phyloP scores from a whole-genome alignment of 2,888 invertebrate genomes.

The Hemicrepidius hirtus region DNA sequence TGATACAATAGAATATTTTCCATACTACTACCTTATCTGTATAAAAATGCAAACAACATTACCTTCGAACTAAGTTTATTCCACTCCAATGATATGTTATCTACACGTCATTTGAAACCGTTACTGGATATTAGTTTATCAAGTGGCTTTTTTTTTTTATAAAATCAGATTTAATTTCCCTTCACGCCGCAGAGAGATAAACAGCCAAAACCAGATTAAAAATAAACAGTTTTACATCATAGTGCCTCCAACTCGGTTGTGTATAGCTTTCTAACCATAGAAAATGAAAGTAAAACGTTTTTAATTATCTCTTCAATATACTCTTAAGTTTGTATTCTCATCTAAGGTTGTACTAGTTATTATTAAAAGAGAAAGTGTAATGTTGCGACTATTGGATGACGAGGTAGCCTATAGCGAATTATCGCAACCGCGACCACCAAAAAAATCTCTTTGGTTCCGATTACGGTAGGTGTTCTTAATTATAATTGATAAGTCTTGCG shows the following conservation, averaged over 20 bases:
- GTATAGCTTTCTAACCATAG: slow-evolving; percentile 13
- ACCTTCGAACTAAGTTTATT: too few relatives aligned
- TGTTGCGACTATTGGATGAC: slow-evolving; percentile 51
- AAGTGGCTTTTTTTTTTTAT: not conserved
- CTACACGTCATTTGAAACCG: not conserved
- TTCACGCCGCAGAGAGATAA: slow-evolving; percentile 20
- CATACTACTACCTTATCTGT: too few relatives aligned
- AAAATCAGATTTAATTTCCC: slow-evolving; percentile 12
- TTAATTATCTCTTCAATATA: too few relatives aligned
- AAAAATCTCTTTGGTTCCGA: slow-evolving; percentile 32
- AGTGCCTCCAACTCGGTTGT: slow-evolving; percentile 12
- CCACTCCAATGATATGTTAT: not conserved
- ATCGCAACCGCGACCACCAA: slow-evolving; percentile 42
- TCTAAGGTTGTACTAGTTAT: too few relatives aligned
- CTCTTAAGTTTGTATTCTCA: too few relatives aligned
- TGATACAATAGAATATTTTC: not conserved
- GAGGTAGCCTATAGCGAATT: slow-evolving; percentile 52
- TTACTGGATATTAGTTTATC: not conserved
- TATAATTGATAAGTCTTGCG: slow-evolving; percentile 7
- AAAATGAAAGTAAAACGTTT: slow-evolving; percentile 24
- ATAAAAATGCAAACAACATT: too few relatives aligned
- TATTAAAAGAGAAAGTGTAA: slow-evolving; percentile 47
- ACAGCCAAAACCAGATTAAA: slow-evolving; percentile 13
- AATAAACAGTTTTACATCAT: slow-evolving; percentile 29
- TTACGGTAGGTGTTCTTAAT: slow-evolving; percentile 45